A percentile compares a stretch with the other conserved stretches of the same genome.
These are phyloP conservation scores for Chloroceryle inda DNA, from an alignment of 2,797 vertebrate genomes.

Conservation along the genomic window DNA sequence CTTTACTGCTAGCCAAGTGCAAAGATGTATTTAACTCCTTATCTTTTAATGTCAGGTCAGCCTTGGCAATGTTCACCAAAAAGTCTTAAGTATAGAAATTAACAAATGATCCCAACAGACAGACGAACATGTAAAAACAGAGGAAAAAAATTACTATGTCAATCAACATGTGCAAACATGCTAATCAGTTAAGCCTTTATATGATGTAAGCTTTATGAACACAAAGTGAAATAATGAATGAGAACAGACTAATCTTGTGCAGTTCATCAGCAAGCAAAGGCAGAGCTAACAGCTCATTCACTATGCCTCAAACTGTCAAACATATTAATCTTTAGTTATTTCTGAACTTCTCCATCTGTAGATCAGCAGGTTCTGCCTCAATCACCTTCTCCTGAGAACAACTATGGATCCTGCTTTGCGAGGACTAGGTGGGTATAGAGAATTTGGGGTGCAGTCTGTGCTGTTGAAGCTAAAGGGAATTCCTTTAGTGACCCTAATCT, in stretches of 20 bases:
- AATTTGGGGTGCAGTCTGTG: not conserved
- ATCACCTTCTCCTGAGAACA: not conserved
- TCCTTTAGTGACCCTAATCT: not conserved
- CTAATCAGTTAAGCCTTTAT: not conserved
- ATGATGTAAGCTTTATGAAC: not conserved
- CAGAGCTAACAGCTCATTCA: not conserved
- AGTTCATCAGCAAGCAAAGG: not conserved
- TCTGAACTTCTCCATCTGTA: not conserved
- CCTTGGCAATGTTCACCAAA: slow-evolving; percentile 86
- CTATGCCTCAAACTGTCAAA: not conserved
- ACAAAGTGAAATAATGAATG: not conserved
- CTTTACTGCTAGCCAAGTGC: slow-evolving; percentile 93
- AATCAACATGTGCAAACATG: not conserved
- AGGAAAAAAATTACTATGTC: not conserved
- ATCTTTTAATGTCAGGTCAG: slow-evolving; percentile 87
- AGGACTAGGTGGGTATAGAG: not conserved
- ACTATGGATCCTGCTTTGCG: not conserved
- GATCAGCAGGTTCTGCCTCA: not conserved
- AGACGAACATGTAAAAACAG: not conserved
- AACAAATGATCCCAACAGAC: not conserved
- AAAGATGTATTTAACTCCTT: slow-evolving; percentile 91
- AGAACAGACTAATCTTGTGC: not conserved
- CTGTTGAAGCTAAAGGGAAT: not conserved
- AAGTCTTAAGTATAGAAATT: slow-evolving; percentile 82
- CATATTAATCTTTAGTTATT: not conserved